Base-by-base conservation (phyloP, 1,140 invertebrate species). In the Drosophila ficusphila region DNA sequence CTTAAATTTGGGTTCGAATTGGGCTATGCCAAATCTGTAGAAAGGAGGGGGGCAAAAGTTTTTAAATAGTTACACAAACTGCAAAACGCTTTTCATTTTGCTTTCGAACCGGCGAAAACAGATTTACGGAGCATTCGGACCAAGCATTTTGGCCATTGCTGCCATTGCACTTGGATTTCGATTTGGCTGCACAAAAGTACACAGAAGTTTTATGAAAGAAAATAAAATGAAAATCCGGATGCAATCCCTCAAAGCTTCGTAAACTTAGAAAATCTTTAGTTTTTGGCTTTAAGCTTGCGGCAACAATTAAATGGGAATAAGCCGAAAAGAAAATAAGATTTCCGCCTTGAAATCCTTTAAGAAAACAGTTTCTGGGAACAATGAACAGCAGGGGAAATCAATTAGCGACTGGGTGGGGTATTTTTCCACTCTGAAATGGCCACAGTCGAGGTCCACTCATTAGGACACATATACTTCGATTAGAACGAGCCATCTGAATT, bases 161-260 rank as follows among this genome's bases (percentile, higher is more conserved):
- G 48, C 53, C 57, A 68, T 31, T 44, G 53, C 29, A 53, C 39
- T 61, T 85, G 71, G 76, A 86, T 73, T 85, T 85, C 76, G 81
- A 79, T 85, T 85, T 85, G 67, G 47, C 44, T 67, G 46, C 61
- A 21, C 60, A 61, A 76, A 86, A 85, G 76, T 79, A 79, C 67
- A 86, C 62, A 86, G 67, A 85, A 85, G 52, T 86, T 85, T 79
- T 64, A 56, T 76, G 53, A 79, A 85, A 73, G 81, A 76, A 85
- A 85, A 81, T 67, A 67, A 86, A 85, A 86, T 76, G 76, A 81
- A 88, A 85, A 76, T 76, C 69, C 75, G 25, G 42, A 11, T 64
- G 23, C 60, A 58, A 48, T 39, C 58, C 44, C 61, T 67, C 64
- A 67, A 67, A 67, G 60, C 62, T 42, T 67, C n/a, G 46, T n/a